Base-by-base conservation (phyloP, 2,888 invertebrate species). In the Balanococcus diminutus region DNA sequence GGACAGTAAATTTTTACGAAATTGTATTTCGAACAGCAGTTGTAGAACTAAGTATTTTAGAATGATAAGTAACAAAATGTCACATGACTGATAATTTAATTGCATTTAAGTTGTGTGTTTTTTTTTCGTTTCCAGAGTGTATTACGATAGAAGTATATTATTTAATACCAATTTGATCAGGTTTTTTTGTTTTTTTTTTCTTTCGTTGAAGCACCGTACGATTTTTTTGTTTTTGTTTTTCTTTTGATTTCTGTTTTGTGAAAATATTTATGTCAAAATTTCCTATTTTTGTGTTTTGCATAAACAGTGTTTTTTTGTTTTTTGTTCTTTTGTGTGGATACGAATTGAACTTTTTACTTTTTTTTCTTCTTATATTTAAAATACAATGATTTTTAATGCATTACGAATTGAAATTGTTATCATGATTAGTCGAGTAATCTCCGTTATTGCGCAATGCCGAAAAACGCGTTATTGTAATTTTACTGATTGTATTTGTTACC, bases 71-170 rank as follows among this genome's bases (percentile, higher is more conserved):
- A 75, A 75, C 22, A n/a, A 84, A 75, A 46, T 75, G 84, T 84
- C 84, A 84, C 84, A 84, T 75, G 84, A 84, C 84, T 84, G 84
- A 84, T 84, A 84, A 84, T 84, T 84, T 84, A 84, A 72, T 84
- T 67, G 72, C 72, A 72, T 84, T 84, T 84, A 72, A 72, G 72
- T 19, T 56, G n/a, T 51, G 42, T 42, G 11, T 51, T 51, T 75
- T 46, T 84, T 28, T 39, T 51, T 72, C 31, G 72, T 72, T 72
- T 42, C 72, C 42, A 36, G 72, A 75, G 51, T 72, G 4, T 31
- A 32, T 67, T 28, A 67, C 28, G 61, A 9, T 67, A 46, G 31
- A 82, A 82, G 36, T 39, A 39, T 83, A 61, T 79, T 84, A 75
- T 32, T 84, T 84, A 22, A 39, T 84, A 75, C 46, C 31, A 84